Percentiles rank a stretch among this genome's conserved stretches.
phyloP scores from a whole-genome alignment of 1,140 invertebrate species.

The Lepidurus packardi region DNA sequence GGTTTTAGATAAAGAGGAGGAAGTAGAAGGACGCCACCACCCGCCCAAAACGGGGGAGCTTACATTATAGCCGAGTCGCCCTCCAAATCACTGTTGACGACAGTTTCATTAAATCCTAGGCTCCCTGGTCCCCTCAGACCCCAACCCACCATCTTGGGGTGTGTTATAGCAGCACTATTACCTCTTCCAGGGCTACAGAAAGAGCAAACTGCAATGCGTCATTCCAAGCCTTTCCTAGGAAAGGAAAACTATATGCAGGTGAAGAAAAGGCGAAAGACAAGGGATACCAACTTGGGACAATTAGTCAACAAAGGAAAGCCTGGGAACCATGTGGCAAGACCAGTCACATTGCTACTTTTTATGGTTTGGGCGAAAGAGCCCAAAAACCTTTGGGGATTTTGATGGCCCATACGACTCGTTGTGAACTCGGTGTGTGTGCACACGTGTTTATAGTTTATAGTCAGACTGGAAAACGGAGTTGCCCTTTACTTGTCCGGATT shows the following conservation, averaged over 20 bases:
- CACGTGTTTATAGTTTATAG: not conserved
- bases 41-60: not conserved
- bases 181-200: not conserved
- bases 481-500: not conserved
- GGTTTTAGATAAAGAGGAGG: not conserved
- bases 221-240: not conserved
- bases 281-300: not conserved
- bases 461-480: not conserved
- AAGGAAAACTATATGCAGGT: not conserved
- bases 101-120: conserved; percentile 35
- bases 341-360: not conserved
- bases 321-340: not conserved
- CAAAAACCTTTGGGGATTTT: conserved; percentile 11
- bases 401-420: not conserved
- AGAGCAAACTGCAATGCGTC: not conserved
- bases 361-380: not conserved
- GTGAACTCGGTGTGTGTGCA: not conserved
- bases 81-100: conserved; percentile 34
- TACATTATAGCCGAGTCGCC: not conserved
- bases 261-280: not conserved
- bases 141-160: not conserved
- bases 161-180: not conserved
- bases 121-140: not conserved
- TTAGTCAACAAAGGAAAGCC: conserved; percentile 14
- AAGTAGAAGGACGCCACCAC: not conserved